Conservation (phyloP, 2,113 vertebrate species). For the Sula dactylatra region DNA sequence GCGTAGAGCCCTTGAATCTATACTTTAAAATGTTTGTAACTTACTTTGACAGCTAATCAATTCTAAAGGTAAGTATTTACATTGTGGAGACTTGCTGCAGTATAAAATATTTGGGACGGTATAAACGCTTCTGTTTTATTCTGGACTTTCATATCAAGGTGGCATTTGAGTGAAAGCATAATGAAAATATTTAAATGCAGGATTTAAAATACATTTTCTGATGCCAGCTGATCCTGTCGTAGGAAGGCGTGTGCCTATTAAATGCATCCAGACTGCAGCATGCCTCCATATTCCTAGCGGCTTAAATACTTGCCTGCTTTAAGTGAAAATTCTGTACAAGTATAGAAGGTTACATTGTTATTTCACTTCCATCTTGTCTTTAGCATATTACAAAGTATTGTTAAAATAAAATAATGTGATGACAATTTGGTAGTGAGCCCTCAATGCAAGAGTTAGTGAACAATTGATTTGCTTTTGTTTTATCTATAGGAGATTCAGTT, state of each 20-base stretch:
- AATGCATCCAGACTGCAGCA: rapidly evolving
- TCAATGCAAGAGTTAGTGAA: background rate
- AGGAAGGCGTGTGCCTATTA: background rate
- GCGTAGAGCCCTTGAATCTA: background rate
- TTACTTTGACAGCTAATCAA: background rate
- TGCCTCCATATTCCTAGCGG: rapidly evolving
- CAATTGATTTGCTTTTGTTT: background rate
- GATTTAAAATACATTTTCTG: background rate
- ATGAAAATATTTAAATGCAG: background rate
- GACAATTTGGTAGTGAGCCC: background rate
- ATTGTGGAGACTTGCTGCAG: background rate
- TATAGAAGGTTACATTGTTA: background rate
- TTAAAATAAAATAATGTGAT: background rate
- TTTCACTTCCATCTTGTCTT: background rate
- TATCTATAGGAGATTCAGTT: constrained; percentile 21
- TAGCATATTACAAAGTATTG: background rate
- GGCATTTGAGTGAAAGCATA: background rate
- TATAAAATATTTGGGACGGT: background rate
- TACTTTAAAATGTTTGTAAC: background rate
- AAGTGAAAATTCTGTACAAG: background rate
- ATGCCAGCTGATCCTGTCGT: rapidly evolving
- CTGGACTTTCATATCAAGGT: background rate
- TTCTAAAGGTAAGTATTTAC: background rate
- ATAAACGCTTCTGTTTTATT: background rate
- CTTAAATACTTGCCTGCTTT: background rate